Evolutionary conservation across 2,888 invertebrate genomes (phyloP), one percentile per base, ranked within the genome.

Genomic region (Abrostola tripartita): DNA sequence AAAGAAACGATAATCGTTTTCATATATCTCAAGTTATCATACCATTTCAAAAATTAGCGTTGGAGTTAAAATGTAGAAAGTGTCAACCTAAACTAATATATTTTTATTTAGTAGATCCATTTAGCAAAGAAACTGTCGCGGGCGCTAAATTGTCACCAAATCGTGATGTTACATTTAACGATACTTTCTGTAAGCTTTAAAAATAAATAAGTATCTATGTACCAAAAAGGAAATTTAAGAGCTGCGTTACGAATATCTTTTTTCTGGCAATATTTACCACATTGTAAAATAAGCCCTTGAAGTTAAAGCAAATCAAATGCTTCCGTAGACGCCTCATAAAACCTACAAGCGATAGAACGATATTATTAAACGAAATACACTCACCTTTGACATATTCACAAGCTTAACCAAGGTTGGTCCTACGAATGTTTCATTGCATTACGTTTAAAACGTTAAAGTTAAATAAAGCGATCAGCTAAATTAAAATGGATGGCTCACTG

Each of bases 161-260:
- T 71, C 89, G 85, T 88, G 88, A 85, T 58, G 59, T 65, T 58
- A 49, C 60, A 68, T 61, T 88, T 88, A 85, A 81, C 63, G 51
- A 50, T 59, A 78, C 87, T 87, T 87, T 88, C 86, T 80, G 80
- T 51, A 50, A 57, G 9, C 8, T 53, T 42, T 35, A 54, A 64
- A 41, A 36, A 52, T 35, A 74, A 78, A 76, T 68, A 74, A 78
- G 76, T 68, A 68, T 75, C 74, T 64, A 64, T 62, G 9, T n/a
- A 42, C 42, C 55, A 60, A 58, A 55, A 49, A 36, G n/a, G 37
- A 55, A 59, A 56, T 52, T 37, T 40, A 0, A 14, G 12, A 14
- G 9, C n/a, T n/a, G n/a, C n/a, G n/a, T n/a, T n/a, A n/a, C n/a
- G n/a, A n/a, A n/a, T n/a, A 24, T 24, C 24, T 24, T 24, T 24